Evolutionary conservation across 2,113 vertebrate species (phyloP).

Genomic region (Vanacampus margaritifer): DNA sequence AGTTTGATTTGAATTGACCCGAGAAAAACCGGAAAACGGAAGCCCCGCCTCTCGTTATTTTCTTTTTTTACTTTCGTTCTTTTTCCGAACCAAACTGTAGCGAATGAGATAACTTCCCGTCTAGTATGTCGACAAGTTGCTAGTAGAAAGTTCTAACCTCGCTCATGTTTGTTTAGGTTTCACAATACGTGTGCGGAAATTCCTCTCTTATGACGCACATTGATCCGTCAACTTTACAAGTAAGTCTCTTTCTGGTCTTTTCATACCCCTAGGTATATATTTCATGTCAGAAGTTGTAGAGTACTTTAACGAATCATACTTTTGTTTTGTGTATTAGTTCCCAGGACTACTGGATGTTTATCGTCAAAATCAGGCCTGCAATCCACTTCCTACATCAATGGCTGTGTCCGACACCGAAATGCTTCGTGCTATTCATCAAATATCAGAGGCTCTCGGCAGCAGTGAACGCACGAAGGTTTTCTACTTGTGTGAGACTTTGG

Average conservation of each 20-base stretch:
- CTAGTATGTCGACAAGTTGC: too few species aligned
- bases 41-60: too few species aligned
- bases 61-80: too few species aligned
- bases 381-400: conserved; percentile 15
- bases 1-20: too few species aligned
- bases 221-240: background rate
- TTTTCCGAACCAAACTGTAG: too few species aligned
- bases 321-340: background rate
- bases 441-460: conserved; percentile 52
- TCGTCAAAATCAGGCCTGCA: background rate
- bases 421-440: conserved; percentile 33
- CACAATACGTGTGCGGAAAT: background rate
- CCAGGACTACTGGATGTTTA: background rate
- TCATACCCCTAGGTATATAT: background rate
- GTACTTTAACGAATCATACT: background rate
- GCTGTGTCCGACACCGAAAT: conserved; percentile 6
- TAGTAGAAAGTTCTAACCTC: too few species aligned
- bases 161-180: too few species aligned
- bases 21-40: too few species aligned
- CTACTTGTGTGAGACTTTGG: conserved; percentile 57
- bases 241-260: background rate
- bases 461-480: conserved; percentile 46
- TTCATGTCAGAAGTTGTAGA: background rate
- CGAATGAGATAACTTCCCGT: too few species aligned
- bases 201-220: background rate